Evolutionary conservation across 2,797 vertebrate genomes (phyloP), one percentile per base, ranked within the genome.

Genomic region (Enteromius afrohamiltoni): DNA sequence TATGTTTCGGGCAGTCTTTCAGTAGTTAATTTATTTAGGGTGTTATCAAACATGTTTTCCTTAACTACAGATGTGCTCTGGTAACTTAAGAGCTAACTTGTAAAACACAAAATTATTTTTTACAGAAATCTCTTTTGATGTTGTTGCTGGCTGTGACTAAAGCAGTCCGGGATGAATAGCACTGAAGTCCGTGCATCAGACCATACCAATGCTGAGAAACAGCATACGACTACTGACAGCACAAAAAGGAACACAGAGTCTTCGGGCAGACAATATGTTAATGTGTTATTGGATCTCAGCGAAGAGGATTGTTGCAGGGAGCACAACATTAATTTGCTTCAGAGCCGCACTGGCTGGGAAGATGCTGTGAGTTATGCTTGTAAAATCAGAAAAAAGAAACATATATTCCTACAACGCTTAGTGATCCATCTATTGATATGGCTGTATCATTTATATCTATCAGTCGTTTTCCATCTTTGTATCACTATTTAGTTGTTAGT

Each of bases 361-460:
- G 95, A 96, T 80, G 95, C 95, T 49, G 96, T 98, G 86, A 96
- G 96, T 96, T 23, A 40, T 26, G 55, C 21, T 1, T 23, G 53
- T 58, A 11, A 58, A 58, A 55, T 70, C 65, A 21, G 6, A 0
- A 45, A 29, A 26, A 13, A 47, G 47, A 74, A 17, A 17, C 42
- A 42, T 1, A 42, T 1, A 42, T 26, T 23, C 6, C 7, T 4
- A 62, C 11, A 23, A 14, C 6, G 6, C 6, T 40, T 40, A 40
- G 37, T 40, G 6, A 40, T 40, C 40, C 42, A n/a, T 23, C 21
- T 4, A 23, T 45, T 70, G 42, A 26, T 16, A 26, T 70, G 4
- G 6, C n/a, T 70, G 40, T 69, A 19, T 71, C 26, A 29, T 26
- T 47, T 71, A 17, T 45, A 7, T 29, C 17, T 17, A 47, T 26